Percentiles rank a stretch among this genome's conserved stretches.
Evolutionary conservation across 2,113 vertebrate genomes (phyloP).

Genomic region (Circaetus cinerascens): DNA sequence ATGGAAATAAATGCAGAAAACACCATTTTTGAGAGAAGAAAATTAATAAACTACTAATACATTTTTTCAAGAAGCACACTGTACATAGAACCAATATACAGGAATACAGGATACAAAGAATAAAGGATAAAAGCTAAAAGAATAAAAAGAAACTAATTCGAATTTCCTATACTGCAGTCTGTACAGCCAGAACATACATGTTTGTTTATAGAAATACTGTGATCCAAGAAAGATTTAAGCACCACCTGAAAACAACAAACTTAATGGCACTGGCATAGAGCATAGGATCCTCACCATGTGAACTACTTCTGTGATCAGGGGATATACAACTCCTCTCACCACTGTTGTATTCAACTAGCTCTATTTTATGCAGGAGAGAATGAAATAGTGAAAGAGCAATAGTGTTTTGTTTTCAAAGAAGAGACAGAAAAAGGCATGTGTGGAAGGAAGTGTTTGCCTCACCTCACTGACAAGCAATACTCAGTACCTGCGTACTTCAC

Average conservation of each 20-base stretch:
- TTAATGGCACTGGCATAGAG: background rate
- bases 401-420: background rate
- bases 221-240: background rate
- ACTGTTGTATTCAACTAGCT: background rate
- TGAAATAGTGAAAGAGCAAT: background rate
- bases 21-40: background rate
- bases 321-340: background rate
- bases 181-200: background rate
- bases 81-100: background rate
- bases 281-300: background rate
- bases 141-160: background rate
- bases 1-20: background rate
- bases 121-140: background rate
- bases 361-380: background rate
- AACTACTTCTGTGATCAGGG: background rate
- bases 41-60: background rate
- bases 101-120: background rate
- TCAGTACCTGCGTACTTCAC: accelerated
- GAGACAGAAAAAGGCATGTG: accelerated
- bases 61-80: background rate
- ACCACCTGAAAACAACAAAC: background rate
- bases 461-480: background rate
- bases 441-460: accelerated
- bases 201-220: background rate
- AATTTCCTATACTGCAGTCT: background rate